Percentiles rank a stretch among this genome's conserved stretches.
Evolutionary conservation across 2,113 vertebrate genomes (phyloP).

Genomic region (Mustela nigripes): DNA sequence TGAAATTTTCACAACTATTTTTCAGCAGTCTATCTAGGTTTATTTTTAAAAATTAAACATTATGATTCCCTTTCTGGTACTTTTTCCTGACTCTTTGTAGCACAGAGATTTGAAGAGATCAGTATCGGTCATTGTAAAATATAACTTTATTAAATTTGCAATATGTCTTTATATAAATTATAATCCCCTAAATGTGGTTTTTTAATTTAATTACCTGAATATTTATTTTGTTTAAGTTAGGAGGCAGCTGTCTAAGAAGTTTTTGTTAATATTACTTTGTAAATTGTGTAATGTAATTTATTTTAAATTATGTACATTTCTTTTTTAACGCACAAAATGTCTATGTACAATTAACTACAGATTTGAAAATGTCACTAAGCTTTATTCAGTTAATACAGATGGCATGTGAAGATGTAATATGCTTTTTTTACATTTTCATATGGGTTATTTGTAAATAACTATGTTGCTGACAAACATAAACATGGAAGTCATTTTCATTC

Average conservation of each 20-base stretch:
- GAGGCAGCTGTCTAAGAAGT: slow-evolving; percentile 88
- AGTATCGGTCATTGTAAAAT: slow-evolving; percentile 83
- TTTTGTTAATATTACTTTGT: slow-evolving; percentile 92
- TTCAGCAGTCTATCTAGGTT: slow-evolving; percentile 68
- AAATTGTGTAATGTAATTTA: slow-evolving; percentile 94
- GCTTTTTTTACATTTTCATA: slow-evolving; percentile 92
- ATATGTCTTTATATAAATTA: slow-evolving; percentile 84
- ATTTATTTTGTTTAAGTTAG: slow-evolving; percentile 87
- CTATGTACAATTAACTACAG: slow-evolving; percentile 91
- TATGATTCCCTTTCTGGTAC: slow-evolving; percentile 74
- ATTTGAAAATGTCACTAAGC: slow-evolving; percentile 92
- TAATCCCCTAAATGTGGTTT: slow-evolving; percentile 83
- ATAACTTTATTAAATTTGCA: slow-evolving; percentile 82
- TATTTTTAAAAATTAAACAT: slow-evolving; percentile 74
- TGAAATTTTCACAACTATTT: slow-evolving; percentile 62
- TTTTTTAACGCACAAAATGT: slow-evolving; percentile 95
- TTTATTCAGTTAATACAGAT: slow-evolving; percentile 92
- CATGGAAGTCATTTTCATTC: slow-evolving; percentile 82
- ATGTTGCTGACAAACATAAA: slow-evolving; percentile 92
- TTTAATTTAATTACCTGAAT: slow-evolving; percentile 89
- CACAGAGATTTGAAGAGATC: slow-evolving; percentile 76
- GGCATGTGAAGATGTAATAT: slow-evolving; percentile 89
- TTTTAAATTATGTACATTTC: slow-evolving; percentile 93
- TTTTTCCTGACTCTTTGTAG: slow-evolving; percentile 70
- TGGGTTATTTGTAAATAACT: slow-evolving; percentile 95